Percentiles rank a stretch among this genome's conserved stretches.
phyloP scores from a whole-genome alignment of 2,888 invertebrate species.

The Pandemis cinnamomeana region DNA sequence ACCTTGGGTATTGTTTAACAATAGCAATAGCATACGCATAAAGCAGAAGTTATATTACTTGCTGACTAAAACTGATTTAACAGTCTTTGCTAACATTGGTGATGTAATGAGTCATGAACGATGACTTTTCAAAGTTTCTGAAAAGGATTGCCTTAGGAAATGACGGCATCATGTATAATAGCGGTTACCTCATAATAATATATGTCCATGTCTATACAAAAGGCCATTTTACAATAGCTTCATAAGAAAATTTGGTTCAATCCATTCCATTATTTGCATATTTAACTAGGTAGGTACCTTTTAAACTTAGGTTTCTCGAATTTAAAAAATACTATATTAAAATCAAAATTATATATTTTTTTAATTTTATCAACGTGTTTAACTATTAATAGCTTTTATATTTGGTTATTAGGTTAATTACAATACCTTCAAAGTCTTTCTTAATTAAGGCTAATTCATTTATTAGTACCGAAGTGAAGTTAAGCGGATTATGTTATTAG shows the following conservation, averaged over 20 bases:
- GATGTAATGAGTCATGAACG: neutral
- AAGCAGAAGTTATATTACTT: too few species aligned
- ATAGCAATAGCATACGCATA: too few species aligned
- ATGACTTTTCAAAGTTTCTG: neutral
- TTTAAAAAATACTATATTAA: too few species aligned
- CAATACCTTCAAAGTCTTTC: neutral
- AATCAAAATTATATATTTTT: too few species aligned
- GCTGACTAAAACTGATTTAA: too few species aligned
- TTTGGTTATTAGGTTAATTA: neutral
- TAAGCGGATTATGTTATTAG: conserved; percentile 5
- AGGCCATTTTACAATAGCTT: neutral
- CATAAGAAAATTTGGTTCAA: neutral
- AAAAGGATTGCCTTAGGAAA: neutral
- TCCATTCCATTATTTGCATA: neutral
- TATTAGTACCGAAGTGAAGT: conserved; percentile 4
- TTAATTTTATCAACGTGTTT: too few species aligned
- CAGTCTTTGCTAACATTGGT: neutral
- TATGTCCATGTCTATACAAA: neutral
- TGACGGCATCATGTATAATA: neutral
- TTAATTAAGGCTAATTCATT: conserved; percentile 2
- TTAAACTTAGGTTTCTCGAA: too few species aligned
- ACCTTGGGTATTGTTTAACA: too few species aligned
- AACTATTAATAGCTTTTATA: neutral
- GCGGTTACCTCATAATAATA: neutral
- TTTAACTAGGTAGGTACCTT: too few species aligned